phyloP scores from a whole-genome alignment of 2,888 invertebrate genomes.

The Leptinotarsa tumamoca region DNA sequence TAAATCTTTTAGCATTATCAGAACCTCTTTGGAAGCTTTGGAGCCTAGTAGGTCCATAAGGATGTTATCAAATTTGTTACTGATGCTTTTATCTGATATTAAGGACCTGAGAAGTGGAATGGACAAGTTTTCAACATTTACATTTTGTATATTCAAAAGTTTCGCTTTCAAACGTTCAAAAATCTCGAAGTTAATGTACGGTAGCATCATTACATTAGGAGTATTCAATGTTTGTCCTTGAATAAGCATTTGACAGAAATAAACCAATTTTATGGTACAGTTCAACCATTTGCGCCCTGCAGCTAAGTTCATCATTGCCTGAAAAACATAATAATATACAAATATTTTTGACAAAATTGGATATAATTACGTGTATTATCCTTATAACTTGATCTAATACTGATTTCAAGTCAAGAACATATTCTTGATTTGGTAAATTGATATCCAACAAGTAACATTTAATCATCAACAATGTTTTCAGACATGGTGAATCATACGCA shows the following conservation, averaged over 20 bases:
- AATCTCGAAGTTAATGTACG: conserved; percentile 78
- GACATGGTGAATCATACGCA: conserved; percentile 90
- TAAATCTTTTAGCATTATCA: conserved; percentile 56
- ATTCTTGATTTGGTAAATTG: conserved; percentile 90
- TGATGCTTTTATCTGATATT: conserved; percentile 40
- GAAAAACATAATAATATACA: conserved; percentile 51
- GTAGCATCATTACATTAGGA: conserved; percentile 81
- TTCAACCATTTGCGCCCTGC: conserved; percentile 92
- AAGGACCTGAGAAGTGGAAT: conserved; percentile 34
- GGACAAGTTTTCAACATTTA: conserved; percentile 29
- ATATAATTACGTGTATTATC: conserved; percentile 82
- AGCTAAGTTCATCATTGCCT: conserved; percentile 96
- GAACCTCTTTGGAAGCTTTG: conserved; percentile 52
- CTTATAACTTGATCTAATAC: conserved; percentile 96
- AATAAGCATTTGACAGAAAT: conserved; percentile 88
- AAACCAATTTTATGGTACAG: conserved; percentile 81
- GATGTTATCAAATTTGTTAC: conserved; percentile 45
- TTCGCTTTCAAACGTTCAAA: conserved; percentile 72
- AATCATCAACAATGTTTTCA: conserved; percentile 92
- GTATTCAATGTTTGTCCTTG: conserved; percentile 91
- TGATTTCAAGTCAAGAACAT: conserved; percentile 95
- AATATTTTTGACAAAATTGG: not conserved
- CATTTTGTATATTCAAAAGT: conserved; percentile 50
- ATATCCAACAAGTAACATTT: conserved; percentile 94
- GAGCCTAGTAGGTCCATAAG: conserved; percentile 50